Conservation (phyloP, 2,888 invertebrate genomes). For the Isotomurus palustris region DNA sequence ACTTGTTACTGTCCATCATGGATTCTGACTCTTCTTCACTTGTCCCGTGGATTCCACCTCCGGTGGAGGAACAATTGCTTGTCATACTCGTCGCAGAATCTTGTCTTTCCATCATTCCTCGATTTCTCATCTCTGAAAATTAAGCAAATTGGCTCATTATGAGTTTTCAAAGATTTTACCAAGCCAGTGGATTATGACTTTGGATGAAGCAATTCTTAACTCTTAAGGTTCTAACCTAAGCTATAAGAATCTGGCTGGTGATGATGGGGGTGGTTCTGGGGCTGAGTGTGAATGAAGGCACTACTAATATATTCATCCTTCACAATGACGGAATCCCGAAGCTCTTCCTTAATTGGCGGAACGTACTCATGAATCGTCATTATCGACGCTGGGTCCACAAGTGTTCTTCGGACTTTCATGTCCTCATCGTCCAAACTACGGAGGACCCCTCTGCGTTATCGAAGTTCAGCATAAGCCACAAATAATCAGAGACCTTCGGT, state of each 20-base stretch:
- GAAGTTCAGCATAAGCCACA: not conserved
- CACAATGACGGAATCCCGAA: constrained; percentile 44
- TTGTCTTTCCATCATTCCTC: constrained; percentile 28
- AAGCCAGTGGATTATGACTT: no score
- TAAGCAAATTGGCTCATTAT: not conserved
- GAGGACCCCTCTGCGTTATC: not conserved
- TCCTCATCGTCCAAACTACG: not conserved
- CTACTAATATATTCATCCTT: constrained; percentile 41
- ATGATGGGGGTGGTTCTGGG: not conserved
- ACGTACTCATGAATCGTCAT: not conserved
- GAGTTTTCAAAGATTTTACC: not conserved
- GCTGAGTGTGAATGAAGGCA: not conserved
- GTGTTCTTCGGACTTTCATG: not conserved
- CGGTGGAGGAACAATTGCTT: constrained; percentile 31
- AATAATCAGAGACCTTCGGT: no score
- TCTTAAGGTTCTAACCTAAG: no score
- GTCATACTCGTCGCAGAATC: constrained; percentile 37
- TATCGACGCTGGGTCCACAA: not conserved
- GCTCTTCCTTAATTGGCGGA: constrained; percentile 20
- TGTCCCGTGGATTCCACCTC: constrained; percentile 29
- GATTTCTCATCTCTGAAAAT: not conserved
- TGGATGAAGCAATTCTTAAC: no score
- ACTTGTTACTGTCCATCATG: constrained; percentile 12
- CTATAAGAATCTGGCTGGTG: no score
- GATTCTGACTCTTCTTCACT: constrained; percentile 27